These are phyloP conservation scores for Zaprionus camerounensis DNA, from an alignment of 1,140 invertebrate genomes.

Conservation along the genomic window DNA sequence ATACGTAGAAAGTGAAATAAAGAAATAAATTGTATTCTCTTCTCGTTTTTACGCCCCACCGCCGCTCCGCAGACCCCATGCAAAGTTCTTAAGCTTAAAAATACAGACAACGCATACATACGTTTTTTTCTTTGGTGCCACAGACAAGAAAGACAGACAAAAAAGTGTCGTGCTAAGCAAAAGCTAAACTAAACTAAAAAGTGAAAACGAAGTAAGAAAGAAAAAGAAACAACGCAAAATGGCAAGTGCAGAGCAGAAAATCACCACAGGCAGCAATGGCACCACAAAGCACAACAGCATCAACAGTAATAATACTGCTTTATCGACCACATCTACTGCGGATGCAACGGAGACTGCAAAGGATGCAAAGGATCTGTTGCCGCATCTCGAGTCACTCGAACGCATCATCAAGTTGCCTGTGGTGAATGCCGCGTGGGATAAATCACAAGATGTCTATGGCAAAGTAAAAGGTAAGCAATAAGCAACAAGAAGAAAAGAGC, in stretches of 20 bases:
- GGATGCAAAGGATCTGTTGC: slow-evolving; percentile 83
- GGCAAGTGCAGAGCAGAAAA: slow-evolving; percentile 77
- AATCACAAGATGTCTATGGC: slow-evolving; percentile 86
- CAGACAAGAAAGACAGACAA: slow-evolving; percentile 36
- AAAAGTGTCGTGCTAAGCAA: slow-evolving; percentile 67
- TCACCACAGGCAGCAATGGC: slow-evolving; percentile 62
- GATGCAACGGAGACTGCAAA: slow-evolving; percentile 58
- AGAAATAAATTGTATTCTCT: slow-evolving; percentile 11
- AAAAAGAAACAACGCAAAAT: slow-evolving; percentile 46
- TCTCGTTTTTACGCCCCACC: neutral
- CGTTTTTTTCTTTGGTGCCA: slow-evolving; percentile 68
- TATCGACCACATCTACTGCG: slow-evolving; percentile 1
- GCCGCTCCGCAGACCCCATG: slow-evolving; percentile 8
- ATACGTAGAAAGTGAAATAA: slow-evolving; percentile 20
- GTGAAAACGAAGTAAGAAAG: slow-evolving; percentile 31
- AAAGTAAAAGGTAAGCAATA: slow-evolving; percentile 85
- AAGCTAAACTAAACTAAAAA: slow-evolving; percentile 57
- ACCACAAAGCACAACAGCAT: slow-evolving; percentile 34
- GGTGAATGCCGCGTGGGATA: slow-evolving; percentile 85
- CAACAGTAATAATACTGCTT: slow-evolving; percentile 11
- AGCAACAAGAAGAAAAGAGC: neutral
- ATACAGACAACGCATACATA: slow-evolving; percentile 20
- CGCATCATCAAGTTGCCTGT: slow-evolving; percentile 86
- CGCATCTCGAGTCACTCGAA: slow-evolving; percentile 86
- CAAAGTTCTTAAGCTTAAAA: slow-evolving; percentile 42